Evolutionary conservation across 2,797 vertebrate genomes (phyloP).

Genomic region (Pyrocephalus nanus): DNA sequence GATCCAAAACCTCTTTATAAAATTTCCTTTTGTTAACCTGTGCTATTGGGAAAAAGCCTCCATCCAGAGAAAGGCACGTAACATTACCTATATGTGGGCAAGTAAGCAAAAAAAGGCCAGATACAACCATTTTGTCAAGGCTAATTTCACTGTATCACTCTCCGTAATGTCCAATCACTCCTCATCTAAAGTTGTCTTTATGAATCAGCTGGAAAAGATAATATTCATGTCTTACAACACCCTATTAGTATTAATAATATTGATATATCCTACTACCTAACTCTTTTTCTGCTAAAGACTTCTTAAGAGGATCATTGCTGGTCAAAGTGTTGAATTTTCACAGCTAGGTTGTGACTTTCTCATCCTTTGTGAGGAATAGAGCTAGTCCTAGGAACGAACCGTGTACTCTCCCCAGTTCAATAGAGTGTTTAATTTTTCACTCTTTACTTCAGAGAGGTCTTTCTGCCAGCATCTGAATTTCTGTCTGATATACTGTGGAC

Average conservation of each 20-base stretch:
- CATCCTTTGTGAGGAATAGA: background rate
- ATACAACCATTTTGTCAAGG: background rate
- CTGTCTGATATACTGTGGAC: background rate
- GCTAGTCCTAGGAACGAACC: background rate
- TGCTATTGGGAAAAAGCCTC: accelerated
- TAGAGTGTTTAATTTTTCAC: background rate
- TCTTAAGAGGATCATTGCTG: background rate
- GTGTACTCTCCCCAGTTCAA: background rate
- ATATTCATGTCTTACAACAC: background rate
- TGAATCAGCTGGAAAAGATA: background rate
- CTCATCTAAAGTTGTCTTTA: background rate
- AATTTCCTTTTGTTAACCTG: background rate
- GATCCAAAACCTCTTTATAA: background rate
- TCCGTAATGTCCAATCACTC: background rate
- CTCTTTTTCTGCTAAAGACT: background rate
- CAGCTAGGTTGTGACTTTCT: background rate
- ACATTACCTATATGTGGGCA: accelerated
- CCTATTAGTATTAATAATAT: background rate
- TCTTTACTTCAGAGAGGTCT: background rate
- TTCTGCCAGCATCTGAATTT: background rate
- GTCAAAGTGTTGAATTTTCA: background rate
- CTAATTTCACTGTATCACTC: background rate
- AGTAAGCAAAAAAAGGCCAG: background rate
- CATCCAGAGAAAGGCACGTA: background rate
- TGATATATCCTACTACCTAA: background rate